A percentile compares a stretch with the other conserved stretches of the same genome.
Evolutionary conservation across 2,888 invertebrate genomes (phyloP).

Genomic region (Criorhina ranunculi): DNA sequence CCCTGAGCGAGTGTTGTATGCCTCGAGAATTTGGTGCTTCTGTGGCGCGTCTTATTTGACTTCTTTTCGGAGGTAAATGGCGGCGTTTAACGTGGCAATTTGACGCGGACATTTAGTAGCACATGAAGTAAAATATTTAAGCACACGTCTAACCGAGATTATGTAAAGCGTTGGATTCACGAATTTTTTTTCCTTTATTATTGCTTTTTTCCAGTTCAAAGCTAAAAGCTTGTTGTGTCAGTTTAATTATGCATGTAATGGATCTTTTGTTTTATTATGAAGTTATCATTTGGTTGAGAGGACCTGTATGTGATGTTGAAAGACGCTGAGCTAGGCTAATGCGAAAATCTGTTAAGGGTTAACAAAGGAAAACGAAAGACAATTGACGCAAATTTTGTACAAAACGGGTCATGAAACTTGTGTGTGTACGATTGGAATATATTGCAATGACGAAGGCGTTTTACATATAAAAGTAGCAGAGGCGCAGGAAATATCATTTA

Average conservation of each 20-base stretch:
- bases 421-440: slow-evolving; percentile 4
- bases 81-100: slow-evolving; percentile 32
- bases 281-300: slow-evolving; percentile 36
- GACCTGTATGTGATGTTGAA: slow-evolving; percentile 14
- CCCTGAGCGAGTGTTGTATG: slow-evolving; percentile 25
- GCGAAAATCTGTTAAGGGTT: slow-evolving; percentile 3
- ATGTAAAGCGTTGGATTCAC: not conserved
- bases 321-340: not conserved
- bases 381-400: slow-evolving; percentile 1
- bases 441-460: not conserved
- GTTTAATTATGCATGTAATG: slow-evolving; percentile 53
- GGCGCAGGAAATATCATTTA: no score
- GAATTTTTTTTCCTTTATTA: slow-evolving; percentile 2
- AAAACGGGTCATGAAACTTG: slow-evolving; percentile 12
- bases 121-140: slow-evolving; percentile 32
- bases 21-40: slow-evolving; percentile 22
- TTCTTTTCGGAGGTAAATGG: slow-evolving; percentile 26
- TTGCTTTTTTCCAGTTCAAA: slow-evolving; percentile 1
- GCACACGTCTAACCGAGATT: slow-evolving; percentile 30
- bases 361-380: not conserved
- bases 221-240: not conserved
- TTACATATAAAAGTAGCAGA: not conserved
- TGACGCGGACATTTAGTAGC: slow-evolving; percentile 46
- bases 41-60: slow-evolving; percentile 29
- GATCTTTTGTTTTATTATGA: slow-evolving; percentile 39